Evolutionary conservation across 2,113 vertebrate species (phyloP).

Genomic region (Rallus limicola): DNA sequence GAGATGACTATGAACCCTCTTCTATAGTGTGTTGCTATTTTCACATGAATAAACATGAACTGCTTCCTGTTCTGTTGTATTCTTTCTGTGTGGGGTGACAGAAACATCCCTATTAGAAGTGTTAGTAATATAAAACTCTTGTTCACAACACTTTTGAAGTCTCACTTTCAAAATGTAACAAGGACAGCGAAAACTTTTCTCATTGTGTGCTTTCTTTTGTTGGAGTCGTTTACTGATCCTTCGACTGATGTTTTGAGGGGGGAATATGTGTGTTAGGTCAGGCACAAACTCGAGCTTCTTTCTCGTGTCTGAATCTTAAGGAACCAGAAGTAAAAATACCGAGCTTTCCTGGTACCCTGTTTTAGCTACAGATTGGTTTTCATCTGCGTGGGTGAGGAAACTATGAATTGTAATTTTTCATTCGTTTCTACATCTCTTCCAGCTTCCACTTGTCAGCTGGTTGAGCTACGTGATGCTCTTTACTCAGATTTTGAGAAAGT

Average conservation of each 20-base stretch:
- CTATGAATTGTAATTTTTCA: neutral
- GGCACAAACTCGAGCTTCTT: neutral
- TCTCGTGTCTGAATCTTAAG: neutral
- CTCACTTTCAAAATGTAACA: neutral
- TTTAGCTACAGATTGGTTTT: neutral
- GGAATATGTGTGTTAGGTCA: neutral
- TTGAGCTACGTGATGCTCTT: neutral
- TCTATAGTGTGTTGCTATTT: conserved; percentile 23
- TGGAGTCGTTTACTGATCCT: neutral
- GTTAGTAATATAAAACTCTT: neutral
- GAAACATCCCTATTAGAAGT: neutral
- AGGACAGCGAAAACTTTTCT: neutral
- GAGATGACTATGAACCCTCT: neutral
- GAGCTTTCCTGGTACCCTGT: neutral
- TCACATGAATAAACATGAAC: conserved; percentile 45
- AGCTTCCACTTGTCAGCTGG: neutral
- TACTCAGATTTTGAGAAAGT: neutral
- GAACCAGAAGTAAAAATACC: neutral
- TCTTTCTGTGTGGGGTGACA: neutral
- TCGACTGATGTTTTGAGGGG: neutral
- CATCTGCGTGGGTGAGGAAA: neutral
- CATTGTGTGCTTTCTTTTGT: neutral
- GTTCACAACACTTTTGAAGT: neutral
- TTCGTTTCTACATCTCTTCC: neutral
- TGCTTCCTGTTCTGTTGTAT: conserved; percentile 39